Evolutionary conservation across 2,888 invertebrate species (phyloP).

Genomic region (Oscheius sp.): DNA sequence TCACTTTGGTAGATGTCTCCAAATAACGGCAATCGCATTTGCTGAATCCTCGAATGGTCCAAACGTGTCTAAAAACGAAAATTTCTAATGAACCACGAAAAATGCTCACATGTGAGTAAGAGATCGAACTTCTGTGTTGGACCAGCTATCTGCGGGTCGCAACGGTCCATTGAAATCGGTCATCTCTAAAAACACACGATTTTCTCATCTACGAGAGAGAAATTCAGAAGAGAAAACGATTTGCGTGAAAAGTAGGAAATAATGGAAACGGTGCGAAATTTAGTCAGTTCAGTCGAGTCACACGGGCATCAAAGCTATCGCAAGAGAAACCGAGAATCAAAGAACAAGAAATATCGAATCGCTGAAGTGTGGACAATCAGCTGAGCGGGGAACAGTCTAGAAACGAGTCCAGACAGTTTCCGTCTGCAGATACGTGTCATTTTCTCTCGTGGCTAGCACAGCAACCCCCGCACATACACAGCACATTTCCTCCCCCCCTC

Average conservation of each 20-base stretch:
- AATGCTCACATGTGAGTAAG: constrained; percentile 47
- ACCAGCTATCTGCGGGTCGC: constrained; percentile 61
- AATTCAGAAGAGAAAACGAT: neutral
- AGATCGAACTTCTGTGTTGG: constrained; percentile 64
- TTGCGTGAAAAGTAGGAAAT: neutral
- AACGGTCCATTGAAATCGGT: constrained; percentile 44
- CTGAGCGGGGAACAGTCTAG: too few species aligned
- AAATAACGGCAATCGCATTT: constrained; percentile 72
- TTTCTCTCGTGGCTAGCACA: constrained; percentile 28
- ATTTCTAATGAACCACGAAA: neutral
- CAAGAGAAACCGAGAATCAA: too few species aligned
- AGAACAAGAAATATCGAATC: too few species aligned
- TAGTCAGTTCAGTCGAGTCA: too few species aligned
- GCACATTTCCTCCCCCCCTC: constrained; percentile 12
- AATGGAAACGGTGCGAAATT: too few species aligned
- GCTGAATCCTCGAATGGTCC: constrained; percentile 71
- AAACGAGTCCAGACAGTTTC: too few species aligned
- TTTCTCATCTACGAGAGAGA: neutral
- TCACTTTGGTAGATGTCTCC: constrained; percentile 70
- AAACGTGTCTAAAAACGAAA: constrained; percentile 62
- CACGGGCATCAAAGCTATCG: too few species aligned
- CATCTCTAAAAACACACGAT: constrained; percentile 34
- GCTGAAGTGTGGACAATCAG: too few species aligned
- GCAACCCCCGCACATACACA: constrained; percentile 22
- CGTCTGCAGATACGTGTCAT: constrained; percentile 18